Conservation (phyloP, 2,113 vertebrate species). For the Muntiacus reevesi region DNA sequence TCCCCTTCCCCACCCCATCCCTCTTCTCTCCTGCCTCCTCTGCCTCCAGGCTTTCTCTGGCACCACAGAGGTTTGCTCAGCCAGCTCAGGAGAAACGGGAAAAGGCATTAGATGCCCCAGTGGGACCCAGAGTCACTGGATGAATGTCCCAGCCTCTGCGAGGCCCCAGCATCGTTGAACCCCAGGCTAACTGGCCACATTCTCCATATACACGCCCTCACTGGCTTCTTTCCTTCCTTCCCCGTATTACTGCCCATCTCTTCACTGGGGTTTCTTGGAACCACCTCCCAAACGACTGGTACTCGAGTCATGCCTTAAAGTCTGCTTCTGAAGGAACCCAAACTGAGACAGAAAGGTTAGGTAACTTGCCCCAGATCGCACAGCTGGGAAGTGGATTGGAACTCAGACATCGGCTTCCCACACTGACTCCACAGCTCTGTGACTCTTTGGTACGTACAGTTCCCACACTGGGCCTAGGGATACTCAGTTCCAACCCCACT, state of each 20-base stretch:
- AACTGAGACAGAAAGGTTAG: neutral
- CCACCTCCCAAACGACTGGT: neutral
- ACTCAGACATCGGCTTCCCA: neutral
- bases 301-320: neutral
- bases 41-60: neutral
- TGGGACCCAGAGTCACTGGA: neutral
- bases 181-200: neutral
- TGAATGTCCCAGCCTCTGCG: neutral
- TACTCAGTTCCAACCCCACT: neutral
- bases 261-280: neutral
- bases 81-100: neutral
- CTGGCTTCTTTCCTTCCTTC: neutral
- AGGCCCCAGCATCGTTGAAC: neutral
- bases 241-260: neutral
- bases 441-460: fast-evolving
- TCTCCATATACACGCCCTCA: neutral
- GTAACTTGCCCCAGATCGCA: neutral
- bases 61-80: neutral
- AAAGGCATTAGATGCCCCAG: no score
- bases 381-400: neutral
- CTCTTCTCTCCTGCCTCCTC: fast-evolving
- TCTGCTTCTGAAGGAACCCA: neutral
- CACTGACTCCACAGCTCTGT: neutral
- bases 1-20: neutral
- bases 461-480: neutral